Base-by-base conservation (phyloP, 2,888 invertebrate genomes). In the Iselma pallidipennis region DNA sequence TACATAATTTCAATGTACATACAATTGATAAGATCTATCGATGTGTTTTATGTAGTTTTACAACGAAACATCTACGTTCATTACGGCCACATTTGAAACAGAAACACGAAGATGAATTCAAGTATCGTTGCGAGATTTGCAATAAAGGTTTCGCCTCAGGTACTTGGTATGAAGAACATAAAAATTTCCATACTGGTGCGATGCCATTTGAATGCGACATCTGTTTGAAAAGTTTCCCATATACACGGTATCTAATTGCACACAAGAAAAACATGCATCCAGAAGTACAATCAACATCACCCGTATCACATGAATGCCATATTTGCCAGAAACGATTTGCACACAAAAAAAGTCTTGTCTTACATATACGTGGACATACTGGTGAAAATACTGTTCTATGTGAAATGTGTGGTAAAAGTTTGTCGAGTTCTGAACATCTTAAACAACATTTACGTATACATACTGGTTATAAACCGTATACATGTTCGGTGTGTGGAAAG, bases 111-210 rank as follows among this genome's bases (percentile, higher is more conserved):
- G 73, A 76, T 26, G 77, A 79, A 51, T 81, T 82, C 64, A 82
- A 82, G 59, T 85, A 85, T 74, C 81, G 82, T 60, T 86, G 86
- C 71, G 82, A 83, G 51, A 81, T 82, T 6, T 86, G 86, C 71
- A 82, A 83, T 57, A 85, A 85, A 74, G 85, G 85, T 14, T 86
- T 85, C 65, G 84, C 83, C 77, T 84, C 85, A 70, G 80, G 81
- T 49, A 82, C 83, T 42, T 81, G 84, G 67, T 84, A 83, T 58
- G 82, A 83, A 69, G 85, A 85, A 63, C 86, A 87, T 74, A 82
- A 83, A 70, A 86, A 86, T 71, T 83, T 84, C 12, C 85, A 85
- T 74, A 80, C 82, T 28, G 84, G 83, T 49, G 81, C 84, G 48
- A 83, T 82, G 49, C 85, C 85, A 56, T 79, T 85, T 51, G 80